Evolutionary conservation across 2,888 invertebrate species (phyloP), one percentile per base, ranked within the genome.

Genomic region (Nephrocerus scutellatus): DNA sequence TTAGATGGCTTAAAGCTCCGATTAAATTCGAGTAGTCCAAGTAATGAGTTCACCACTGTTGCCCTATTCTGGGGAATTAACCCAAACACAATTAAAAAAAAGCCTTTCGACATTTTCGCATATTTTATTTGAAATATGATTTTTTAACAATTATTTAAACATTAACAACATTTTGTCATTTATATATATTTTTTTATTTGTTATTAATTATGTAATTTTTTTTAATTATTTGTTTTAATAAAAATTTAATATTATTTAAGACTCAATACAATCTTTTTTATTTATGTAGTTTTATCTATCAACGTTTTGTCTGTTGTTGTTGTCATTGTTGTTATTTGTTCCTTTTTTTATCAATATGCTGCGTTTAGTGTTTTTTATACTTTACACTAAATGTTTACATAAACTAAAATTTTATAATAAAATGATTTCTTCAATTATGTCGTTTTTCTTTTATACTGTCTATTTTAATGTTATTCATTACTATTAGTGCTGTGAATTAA

Each of bases 71-170:
- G n/a, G n/a, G n/a, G n/a, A n/a, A n/a, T n/a, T n/a, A 12, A 32
- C 6, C 23, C 4, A 12, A 12, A 21, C 20, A 20, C 22, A 2
- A 32, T 13, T 32, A 18, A 6, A 14, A 21, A 23, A 6, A 32
- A 33, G 19, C 21, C 24, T 2, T 1, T 24, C 18, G 10, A 19
- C 46, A 43, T 44, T 49, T 49, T 53, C 49, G 48, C 46, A 49
- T 52, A 49, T 51, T 52, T 52, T 51, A 49, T 52, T 52, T 53
- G 52, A 49, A 50, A 51, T 51, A 51, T 54, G 52, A 59, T 60
- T 64, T 63, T 57, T 66, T 68, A 66, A 66, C 65, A 66, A 66
- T 62, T 61, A 61, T 58, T 65, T 66, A 60, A 67, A 66, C 67
- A 67, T 66, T 67, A 67, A 67, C 67, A 67, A 67, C 60, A 63